A percentile compares a stretch with the other conserved stretches of the same genome.
Evolutionary conservation across 2,888 invertebrate species (phyloP).

Genomic region (Lasioglossum vierecki): DNA sequence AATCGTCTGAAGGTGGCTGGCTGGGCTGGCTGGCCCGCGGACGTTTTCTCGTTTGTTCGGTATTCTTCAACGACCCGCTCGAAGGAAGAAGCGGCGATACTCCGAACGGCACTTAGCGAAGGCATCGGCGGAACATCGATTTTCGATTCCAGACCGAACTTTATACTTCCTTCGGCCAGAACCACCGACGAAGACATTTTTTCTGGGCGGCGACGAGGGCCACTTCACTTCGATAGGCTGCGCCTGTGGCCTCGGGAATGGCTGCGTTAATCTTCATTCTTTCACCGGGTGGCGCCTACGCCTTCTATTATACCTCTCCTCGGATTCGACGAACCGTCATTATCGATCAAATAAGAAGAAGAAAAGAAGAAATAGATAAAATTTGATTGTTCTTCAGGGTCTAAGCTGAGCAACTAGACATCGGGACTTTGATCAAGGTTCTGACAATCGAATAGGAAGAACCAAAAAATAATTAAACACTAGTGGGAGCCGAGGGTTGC

Average conservation of each 20-base stretch:
- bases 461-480: too few relatives aligned
- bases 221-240: constrained; percentile 12
- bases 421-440: too few relatives aligned
- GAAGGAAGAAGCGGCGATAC: constrained; percentile 47
- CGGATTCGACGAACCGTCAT: not conserved
- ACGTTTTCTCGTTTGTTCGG: constrained; percentile 36
- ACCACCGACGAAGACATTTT: constrained; percentile 36
- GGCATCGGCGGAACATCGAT: constrained; percentile 51
- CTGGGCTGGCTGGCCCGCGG: constrained; percentile 9
- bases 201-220: not conserved
- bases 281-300: not conserved
- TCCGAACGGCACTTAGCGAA: constrained; percentile 55
- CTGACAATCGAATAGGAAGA: too few relatives aligned
- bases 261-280: constrained; percentile 4
- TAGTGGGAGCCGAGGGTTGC: too few relatives aligned
- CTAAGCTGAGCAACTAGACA: not conserved
- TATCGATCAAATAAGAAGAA: not conserved
- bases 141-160: constrained; percentile 55
- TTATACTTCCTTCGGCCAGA: constrained; percentile 46
- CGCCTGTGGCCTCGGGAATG: not conserved
- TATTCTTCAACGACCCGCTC: constrained; percentile 23
- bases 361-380: not conserved
- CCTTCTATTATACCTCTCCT: not conserved
- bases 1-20: constrained; percentile 17
- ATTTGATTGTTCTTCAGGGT: not conserved